phyloP scores from a whole-genome alignment of 2,797 vertebrate genomes.

The Oophaga sylvatica region DNA sequence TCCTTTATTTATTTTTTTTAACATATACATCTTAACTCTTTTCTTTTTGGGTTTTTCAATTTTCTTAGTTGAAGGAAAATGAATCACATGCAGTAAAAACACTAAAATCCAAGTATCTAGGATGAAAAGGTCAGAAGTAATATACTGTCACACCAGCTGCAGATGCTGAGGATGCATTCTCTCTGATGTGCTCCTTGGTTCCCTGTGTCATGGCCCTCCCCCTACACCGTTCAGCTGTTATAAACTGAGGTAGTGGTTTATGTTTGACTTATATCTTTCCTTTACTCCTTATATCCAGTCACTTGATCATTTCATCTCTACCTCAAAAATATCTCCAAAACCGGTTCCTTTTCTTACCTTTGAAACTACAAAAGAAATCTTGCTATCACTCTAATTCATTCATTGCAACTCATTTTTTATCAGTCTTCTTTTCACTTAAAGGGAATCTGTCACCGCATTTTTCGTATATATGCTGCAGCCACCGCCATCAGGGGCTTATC shows the following conservation, averaged over 20 bases:
- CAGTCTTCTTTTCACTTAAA: too few species aligned
- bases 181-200: not conserved
- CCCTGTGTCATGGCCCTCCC: not conserved
- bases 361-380: too few species aligned
- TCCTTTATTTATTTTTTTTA: conserved; percentile 5
- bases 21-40: conserved; percentile 3
- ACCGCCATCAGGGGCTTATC: too few species aligned
- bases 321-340: not conserved
- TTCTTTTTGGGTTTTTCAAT: not conserved
- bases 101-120: not conserved
- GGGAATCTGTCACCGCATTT: too few species aligned
- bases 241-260: not conserved
- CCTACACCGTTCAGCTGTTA: too few species aligned
- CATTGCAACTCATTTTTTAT: too few species aligned
- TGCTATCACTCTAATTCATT: too few species aligned
- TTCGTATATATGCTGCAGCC: too few species aligned
- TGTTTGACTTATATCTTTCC: too few species aligned
- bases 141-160: too few species aligned
- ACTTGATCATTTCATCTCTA: not conserved
- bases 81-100: not conserved
- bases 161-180: not conserved
- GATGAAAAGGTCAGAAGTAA: not conserved
- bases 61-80: not conserved
- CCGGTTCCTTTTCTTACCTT: too few species aligned
- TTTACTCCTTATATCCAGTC: too few species aligned